A percentile compares a stretch with the other conserved stretches of the same genome.
These are phyloP conservation scores for Eumeta japonica DNA, from an alignment of 1,140 invertebrate species.

Conservation along the genomic window DNA sequence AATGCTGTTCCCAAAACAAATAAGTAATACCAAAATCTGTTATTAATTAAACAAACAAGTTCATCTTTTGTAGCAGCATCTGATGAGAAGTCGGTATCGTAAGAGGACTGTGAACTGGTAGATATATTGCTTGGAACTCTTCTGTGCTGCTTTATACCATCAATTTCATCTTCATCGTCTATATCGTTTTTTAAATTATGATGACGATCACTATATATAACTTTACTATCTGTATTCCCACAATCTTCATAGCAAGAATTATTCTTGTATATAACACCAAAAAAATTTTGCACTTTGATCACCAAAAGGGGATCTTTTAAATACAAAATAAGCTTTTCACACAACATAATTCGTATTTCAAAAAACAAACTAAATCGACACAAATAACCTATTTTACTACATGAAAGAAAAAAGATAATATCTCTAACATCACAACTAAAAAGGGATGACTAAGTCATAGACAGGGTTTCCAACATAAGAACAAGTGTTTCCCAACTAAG, in stretches of 20 bases:
- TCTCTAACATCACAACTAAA: too few species aligned
- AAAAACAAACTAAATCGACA: too few species aligned
- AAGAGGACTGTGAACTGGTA: slow-evolving; percentile 35
- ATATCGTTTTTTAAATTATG: too few species aligned
- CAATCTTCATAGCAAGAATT: slow-evolving; percentile 17
- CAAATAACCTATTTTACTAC: too few species aligned
- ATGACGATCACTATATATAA: slow-evolving; percentile 31
- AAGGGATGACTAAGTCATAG: too few species aligned
- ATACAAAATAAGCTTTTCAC: slow-evolving; percentile 56
- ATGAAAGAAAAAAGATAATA: too few species aligned
- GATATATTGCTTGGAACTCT: slow-evolving; percentile 35
- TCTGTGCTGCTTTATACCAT: slow-evolving; percentile 29
- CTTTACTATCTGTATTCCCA: slow-evolving; percentile 14
- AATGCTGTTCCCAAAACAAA: slow-evolving; percentile 80
- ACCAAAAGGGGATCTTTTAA: slow-evolving; percentile 70
- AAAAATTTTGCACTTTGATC: slow-evolving; percentile 69
- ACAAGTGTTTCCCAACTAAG: too few species aligned
- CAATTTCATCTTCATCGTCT: slow-evolving; percentile 22
- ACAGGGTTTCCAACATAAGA: too few species aligned
- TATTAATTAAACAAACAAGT: slow-evolving; percentile 59
- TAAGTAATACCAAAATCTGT: slow-evolving; percentile 83
- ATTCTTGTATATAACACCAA: slow-evolving; percentile 62
- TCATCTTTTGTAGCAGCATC: slow-evolving; percentile 28
- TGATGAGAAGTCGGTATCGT: slow-evolving; percentile 34
- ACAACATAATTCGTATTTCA: slow-evolving; percentile 25